Percentiles rank a stretch among this genome's conserved stretches.
phyloP scores from a whole-genome alignment of 1,140 invertebrate species.

The Zaprionus inermis region DNA sequence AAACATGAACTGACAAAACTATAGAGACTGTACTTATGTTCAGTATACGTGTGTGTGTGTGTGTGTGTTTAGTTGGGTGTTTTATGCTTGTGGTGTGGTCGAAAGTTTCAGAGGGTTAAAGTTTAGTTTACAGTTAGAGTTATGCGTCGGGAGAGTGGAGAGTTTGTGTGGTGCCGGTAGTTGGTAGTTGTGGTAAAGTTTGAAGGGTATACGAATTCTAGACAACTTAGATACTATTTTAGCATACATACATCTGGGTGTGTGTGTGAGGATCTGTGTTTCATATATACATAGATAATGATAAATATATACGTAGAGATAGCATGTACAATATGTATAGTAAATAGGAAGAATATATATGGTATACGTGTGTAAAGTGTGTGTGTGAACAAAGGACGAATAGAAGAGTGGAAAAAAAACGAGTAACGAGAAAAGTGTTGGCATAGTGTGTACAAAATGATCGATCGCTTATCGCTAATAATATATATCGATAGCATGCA shows the following conservation, averaged over 20 bases:
- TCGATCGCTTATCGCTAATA: conserved; percentile 18
- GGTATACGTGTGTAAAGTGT: background rate
- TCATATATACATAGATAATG: conserved; percentile 52
- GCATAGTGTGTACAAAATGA: conserved; percentile 15
- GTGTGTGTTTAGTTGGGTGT: conserved; percentile 21
- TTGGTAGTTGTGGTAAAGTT: conserved; percentile 25
- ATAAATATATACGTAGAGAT: conserved; percentile 43
- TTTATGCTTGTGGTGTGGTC: conserved; percentile 44
- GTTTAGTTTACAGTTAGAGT: conserved; percentile 18
- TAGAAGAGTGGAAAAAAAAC: conserved; percentile 7
- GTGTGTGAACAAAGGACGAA: conserved; percentile 20
- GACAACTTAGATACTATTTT: conserved; percentile 69
- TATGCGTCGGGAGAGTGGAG: conserved; percentile 9
- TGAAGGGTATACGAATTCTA: conserved; percentile 44
- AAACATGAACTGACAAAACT: conserved; percentile 50
- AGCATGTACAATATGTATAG: conserved; percentile 24
- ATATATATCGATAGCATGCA: conserved; percentile 29
- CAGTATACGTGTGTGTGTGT: conserved; percentile 23
- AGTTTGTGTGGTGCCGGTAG: conserved; percentile 3
- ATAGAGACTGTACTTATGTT: conserved; percentile 53
- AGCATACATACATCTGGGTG: conserved; percentile 46
- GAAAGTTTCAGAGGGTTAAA: conserved; percentile 42
- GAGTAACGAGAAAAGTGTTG: conserved; percentile 21
- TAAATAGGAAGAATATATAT: conserved; percentile 1
- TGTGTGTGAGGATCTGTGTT: conserved; percentile 7